Base-by-base conservation (phyloP, 1,140 invertebrate genomes). In the Rhyacophila brunnea region DNA sequence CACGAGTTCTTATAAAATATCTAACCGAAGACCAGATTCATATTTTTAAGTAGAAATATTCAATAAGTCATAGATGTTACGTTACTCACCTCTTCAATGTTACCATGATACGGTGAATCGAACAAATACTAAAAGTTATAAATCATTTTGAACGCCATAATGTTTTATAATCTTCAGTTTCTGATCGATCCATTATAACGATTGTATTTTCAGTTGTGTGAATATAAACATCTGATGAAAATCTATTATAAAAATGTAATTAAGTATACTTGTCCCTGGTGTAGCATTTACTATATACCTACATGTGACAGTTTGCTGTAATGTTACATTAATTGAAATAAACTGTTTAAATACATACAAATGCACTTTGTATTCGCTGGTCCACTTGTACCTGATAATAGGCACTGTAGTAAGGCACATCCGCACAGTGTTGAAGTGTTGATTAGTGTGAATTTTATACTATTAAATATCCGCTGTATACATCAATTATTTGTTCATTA, bases 311-410 rank as follows among this genome's bases (percentile, higher is more conserved):
- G 48, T 57, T 64, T 36, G 52, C 58, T 64, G 62, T 64, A 64
- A 64, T 60, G 55, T 64, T 64, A 64, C 53, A 58, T 64, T 60
- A 53, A 60, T 60, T 51, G 52, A 64, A 58, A 64, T 64, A 64
- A 64, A 64, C 48, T 58, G 56, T 57, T 64, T 64, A 57, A 64
- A 60, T 43, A 60, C 54, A 60, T 54, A 38, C 47, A 60, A 47
- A 19, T 19, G 62, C 62, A 64, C 62, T 64, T 60, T 56, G 52
- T 61, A 62, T 62, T 57, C 44, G 36, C 46, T 48, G 20, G 40
- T 51, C 46, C 62, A 64, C 62, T 52, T 56, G 23, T 34, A 55
- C 32, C 44, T 35, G 40, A 20, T 55, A 32, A 54, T 45, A 60
- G 58, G 53, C 62, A 60, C 58, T 11, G 62, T 64, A 64, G 62